Evolutionary conservation across 2,888 invertebrate species (phyloP), one percentile per base, ranked within the genome.

Genomic region (Tridacna crocea): DNA sequence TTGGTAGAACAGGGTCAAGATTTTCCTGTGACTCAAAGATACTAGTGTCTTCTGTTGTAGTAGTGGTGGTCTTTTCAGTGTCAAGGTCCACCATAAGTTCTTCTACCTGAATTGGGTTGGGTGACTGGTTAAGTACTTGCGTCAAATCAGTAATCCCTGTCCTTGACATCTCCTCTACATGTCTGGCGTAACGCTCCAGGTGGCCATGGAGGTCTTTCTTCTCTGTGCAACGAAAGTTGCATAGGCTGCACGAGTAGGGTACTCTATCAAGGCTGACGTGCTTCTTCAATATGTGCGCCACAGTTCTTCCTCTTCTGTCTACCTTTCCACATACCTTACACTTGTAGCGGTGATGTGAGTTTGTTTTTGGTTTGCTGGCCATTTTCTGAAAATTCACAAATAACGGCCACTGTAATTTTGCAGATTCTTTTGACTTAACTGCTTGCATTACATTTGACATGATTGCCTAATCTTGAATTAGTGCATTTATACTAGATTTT

Each of bases 371-470:
- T 51, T 51, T 51, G 51, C 51, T 51, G 11, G 51, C 51, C 51
- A 51, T 51, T n/a, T n/a, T n/a, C n/a, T n/a, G n/a, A n/a, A n/a
- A n/a, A 17, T 51, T 17, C 17, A 51, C 13, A 51, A 51, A 51
- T 11, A 51, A 17, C 51, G 13, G 17, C 51, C 17, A 11, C 51
- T 51, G 51, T 51, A 51, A 17, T 51, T 13, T 17, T 17, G 51
- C 51, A 51, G 13, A 51, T 17, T 51, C 17, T 51, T 17, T 51
- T 51, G 51, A 17, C 17, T 17, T 51, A 17, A 51, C 51, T 51
- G 51, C 51, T 13, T 51, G 11, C 17, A 51, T 17, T 11, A 51
- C 61, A 73, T 79, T 77, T 58, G 65, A 17, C n/a, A n/a, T n/a
- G n/a, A n/a, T n/a, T n/a, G n/a, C n/a, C n/a, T n/a, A n/a, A n/a